phyloP scores from a whole-genome alignment of 2,888 invertebrate genomes.

The Aelia acuminata region DNA sequence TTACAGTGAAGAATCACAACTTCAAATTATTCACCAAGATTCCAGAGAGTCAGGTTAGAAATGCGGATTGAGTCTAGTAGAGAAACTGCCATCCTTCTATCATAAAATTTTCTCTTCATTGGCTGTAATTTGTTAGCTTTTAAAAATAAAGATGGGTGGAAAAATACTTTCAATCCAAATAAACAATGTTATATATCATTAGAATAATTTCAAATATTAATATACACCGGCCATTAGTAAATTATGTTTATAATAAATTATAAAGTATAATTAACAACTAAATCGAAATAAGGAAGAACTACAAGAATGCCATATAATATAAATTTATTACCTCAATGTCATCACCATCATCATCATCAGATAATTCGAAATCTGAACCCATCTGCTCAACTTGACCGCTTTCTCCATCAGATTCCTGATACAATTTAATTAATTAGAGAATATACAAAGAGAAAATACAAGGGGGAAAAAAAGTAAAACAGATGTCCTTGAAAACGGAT shows the following conservation, averaged over 20 bases:
- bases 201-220: too few species aligned
- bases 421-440: too few species aligned
- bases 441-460: too few species aligned
- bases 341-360: conserved; percentile 65
- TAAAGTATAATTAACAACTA: too few species aligned
- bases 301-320: not conserved
- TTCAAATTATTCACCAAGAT: conserved; percentile 54
- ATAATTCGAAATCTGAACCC: conserved; percentile 68
- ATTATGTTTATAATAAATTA: too few species aligned
- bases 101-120: conserved; percentile 18
- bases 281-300: not conserved
- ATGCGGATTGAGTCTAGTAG: conserved; percentile 47
- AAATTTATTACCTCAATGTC: conserved; percentile 65
- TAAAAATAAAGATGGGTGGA: not conserved
- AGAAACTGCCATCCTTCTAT: conserved; percentile 65
- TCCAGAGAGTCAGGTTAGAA: conserved; percentile 52
- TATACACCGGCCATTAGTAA: too few species aligned
- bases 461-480: too few species aligned
- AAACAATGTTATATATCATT: too few species aligned
- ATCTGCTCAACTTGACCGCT: conserved; percentile 70
- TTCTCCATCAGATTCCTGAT: conserved; percentile 69
- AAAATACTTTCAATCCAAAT: not conserved
- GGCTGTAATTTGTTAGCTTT: conserved; percentile 19
- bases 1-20: conserved; percentile 52
- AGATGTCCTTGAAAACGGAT: not conserved